Base-by-base conservation (phyloP, 92 coral and sea anemone species). In the Zoanthus sansibaricus region DNA sequence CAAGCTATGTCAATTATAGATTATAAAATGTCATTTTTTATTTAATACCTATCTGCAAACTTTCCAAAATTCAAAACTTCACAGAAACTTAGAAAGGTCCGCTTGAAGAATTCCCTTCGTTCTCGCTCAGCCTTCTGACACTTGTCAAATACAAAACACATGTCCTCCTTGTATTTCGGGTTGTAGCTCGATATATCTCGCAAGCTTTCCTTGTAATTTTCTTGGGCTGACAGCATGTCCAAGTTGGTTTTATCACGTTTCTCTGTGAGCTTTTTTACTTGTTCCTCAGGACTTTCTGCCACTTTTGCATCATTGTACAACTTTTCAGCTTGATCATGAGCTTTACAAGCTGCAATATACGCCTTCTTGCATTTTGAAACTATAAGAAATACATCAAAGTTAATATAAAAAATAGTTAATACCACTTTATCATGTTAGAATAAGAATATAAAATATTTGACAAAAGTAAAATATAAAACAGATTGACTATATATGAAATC, bases 141-240 rank as follows among this genome's bases (percentile, higher is more conserved):
- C 82, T 88, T 94, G 77, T 88, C 91, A 76, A 96, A 96, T 68
- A 86, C 89, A 45, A 87, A 88, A 78, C 92, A 83, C 98, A 96
- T 96, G 76, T 96, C 98, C 17, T 96, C 98, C 78, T 86, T 72
- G 68, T 96, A 96, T 89, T 96, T 96, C 7, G 93, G 95, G 88
- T 93, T 89, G 64, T 96, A 96, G 61, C 84, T 95, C 6, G 88
- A 91, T 0, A 96, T 91, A 73, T 96, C 98, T 25, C 98, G 88
- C 25, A 96, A 21, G 12, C 95, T 83, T 14, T 96, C 98, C 68
- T 93, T 72, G 71, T 96, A 96, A 25, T 91, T 93, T n/a, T 47
- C 93, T 64, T 75, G 84, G 12, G 87, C 54, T 30, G 87, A 76
- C 25, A 79, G 73, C 25, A 89, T 95, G 2, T 94, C 98, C 7